These are phyloP conservation scores for Tretioscincus oriximinensis DNA, from an alignment of 2,113 vertebrate genomes.

Conservation along the genomic window DNA sequence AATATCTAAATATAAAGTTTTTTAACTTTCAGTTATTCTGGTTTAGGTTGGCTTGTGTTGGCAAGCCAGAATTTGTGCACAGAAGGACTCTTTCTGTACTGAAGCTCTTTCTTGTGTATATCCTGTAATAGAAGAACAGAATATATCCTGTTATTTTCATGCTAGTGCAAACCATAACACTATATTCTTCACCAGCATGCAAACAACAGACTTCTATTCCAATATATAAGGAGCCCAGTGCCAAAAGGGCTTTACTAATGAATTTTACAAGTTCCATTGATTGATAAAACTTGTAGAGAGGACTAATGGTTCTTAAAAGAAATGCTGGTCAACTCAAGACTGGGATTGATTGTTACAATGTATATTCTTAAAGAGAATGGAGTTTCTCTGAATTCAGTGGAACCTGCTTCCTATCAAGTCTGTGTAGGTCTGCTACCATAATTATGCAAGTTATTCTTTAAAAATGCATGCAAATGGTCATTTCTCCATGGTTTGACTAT, in stretches of 20 bases:
- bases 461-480: slow-evolving; percentile 70
- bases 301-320: neutral
- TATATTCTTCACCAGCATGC: too few species aligned
- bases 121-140: too few species aligned
- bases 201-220: too few species aligned
- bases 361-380: neutral
- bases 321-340: neutral
- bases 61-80: neutral
- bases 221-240: too few species aligned
- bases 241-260: neutral
- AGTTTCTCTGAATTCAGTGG: neutral
- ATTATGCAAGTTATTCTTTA: slow-evolving; percentile 18
- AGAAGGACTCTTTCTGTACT: neutral
- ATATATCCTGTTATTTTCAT: too few species aligned
- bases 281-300: neutral
- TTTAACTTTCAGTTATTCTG: neutral
- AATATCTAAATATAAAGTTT: neutral
- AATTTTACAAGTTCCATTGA: neutral
- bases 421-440: neutral
- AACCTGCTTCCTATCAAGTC: neutral
- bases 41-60: neutral
- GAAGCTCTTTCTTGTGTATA: too few species aligned
- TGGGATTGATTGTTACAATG: neutral
- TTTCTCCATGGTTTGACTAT: slow-evolving; percentile 84
- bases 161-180: too few species aligned